Percentiles rank a stretch among this genome's conserved stretches.
Conservation (phyloP, 2,888 invertebrate species). For the Zhengitettix transpicula region DNA sequence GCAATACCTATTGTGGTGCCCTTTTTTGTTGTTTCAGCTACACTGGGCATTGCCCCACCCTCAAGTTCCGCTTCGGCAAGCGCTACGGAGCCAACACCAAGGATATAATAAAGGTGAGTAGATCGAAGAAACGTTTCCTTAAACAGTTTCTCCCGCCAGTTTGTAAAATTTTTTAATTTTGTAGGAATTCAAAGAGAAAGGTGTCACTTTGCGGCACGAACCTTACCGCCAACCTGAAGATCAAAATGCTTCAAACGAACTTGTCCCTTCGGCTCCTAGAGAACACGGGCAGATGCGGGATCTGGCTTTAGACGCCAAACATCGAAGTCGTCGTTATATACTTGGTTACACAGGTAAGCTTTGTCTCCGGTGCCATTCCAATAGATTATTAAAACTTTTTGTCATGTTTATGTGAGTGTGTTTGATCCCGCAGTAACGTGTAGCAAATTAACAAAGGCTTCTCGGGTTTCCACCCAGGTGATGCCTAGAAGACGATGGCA, state of each 20-base stretch:
- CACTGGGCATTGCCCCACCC: constrained; percentile 54
- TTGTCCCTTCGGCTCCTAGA: constrained; percentile 19
- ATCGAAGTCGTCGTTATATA: constrained; percentile 37
- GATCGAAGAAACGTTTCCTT: not conserved
- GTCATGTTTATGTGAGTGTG: too few species aligned
- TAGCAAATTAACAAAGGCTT: too few species aligned
- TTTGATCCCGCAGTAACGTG: too few species aligned
- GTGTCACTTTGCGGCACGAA: constrained; percentile 22
- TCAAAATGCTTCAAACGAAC: constrained; percentile 23
- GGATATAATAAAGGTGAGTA: constrained; percentile 41
- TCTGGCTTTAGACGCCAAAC: constrained; percentile 16
- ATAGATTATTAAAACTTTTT: too few species aligned
- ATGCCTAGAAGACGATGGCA: too few species aligned
- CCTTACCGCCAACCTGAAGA: constrained; percentile 36
- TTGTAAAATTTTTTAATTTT: not conserved
- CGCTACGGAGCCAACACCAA: constrained; percentile 52
- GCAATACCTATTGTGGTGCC: not conserved
- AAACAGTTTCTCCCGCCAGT: too few species aligned
- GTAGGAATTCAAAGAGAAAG: constrained; percentile 9
- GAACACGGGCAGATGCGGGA: constrained; percentile 31
- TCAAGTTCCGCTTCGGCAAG: constrained; percentile 52
- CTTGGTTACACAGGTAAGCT: constrained; percentile 47
- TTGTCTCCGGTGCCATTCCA: too few species aligned
- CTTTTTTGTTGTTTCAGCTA: constrained; percentile 31
- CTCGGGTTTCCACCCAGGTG: too few species aligned